phyloP scores from a whole-genome alignment of 1,140 invertebrate genomes.

The Diplogasteroides magnus region DNA sequence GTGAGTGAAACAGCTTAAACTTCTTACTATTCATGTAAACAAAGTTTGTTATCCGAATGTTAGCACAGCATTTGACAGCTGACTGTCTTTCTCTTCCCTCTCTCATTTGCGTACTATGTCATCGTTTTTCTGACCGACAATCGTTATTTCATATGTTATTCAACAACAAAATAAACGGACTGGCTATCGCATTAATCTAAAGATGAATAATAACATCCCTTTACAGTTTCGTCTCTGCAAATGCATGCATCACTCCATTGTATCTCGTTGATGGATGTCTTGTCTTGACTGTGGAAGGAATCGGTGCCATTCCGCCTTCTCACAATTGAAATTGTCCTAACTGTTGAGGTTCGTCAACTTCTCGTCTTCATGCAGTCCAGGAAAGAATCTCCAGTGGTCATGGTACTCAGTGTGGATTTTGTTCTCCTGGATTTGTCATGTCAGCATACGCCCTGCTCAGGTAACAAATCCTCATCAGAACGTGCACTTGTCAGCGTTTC shows the following conservation, averaged over 20 bases:
- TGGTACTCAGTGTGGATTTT: conserved; percentile 76
- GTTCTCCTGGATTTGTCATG: conserved; percentile 78
- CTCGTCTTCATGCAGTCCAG: conserved; percentile 35
- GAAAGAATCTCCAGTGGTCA: conserved; percentile 67
- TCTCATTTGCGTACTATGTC: no score
- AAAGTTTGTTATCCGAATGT: background rate
- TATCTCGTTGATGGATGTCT: conserved; percentile 58
- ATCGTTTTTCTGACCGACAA: no score
- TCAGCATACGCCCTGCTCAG: conserved; percentile 64
- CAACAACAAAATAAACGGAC: no score
- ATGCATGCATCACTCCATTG: conserved; percentile 65
- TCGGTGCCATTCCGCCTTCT: conserved; percentile 40
- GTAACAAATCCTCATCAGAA: background rate
- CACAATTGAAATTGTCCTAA: background rate
- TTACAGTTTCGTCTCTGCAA: conserved; percentile 70
- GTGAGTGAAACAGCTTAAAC: no score
- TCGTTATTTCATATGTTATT: no score
- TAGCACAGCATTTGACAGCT: background rate
- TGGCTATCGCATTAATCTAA: no score
- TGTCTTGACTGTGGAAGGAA: conserved; percentile 59
- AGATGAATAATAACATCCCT: no score
- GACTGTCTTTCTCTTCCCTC: background rate
- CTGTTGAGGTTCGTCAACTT: background rate
- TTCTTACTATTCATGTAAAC: no score
- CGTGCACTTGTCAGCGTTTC: background rate